Base-by-base conservation (phyloP, 2,888 invertebrate genomes). In the Cosmopolites sordidus region DNA sequence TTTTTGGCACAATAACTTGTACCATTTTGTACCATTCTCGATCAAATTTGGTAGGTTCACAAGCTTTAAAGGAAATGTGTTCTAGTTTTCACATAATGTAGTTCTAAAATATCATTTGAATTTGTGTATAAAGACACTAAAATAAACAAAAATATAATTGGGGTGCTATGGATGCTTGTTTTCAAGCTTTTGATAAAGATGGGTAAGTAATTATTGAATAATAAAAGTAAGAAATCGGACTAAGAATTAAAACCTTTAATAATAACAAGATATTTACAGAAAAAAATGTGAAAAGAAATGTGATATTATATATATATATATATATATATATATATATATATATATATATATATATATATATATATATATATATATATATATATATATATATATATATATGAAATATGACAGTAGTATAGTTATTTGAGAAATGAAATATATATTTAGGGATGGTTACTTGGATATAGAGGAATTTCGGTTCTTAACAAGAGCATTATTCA, bases 161-260 rank as follows among this genome's bases (percentile, higher is more conserved):
- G 4, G 3, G 22, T 9, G 46, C 14, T 9, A 92, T 92, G 91
- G 91, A 92, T 78, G 90, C 90, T 69, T 92, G 92, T 76, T 92
- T 90, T 75, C 83, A 86, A 68, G 89, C 91, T 61, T 92, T 92
- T 75, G 92, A 92, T 76, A 90, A 90, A 74, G 90, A 92, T 76
- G 84, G 87, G 86, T 89, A 79, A 79, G 54, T 50, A 29, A 15
- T 33, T 12, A 30, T 29, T 42, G 3, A 22, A 22, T 22, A 22
- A 22, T 5, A 8, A 22, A 22, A 22, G 8, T 5, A 22, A 3
- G 4, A 3, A 5, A 22, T 5, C 22, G 22, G 22, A 8, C 3
- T 5, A 8, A 8, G 22, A 22, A 22, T 22, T 22, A 8, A 22
- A 5, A 22, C 4, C 22, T 22, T 8, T 22, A 22, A 22, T 8